Base-by-base conservation (phyloP, 2,888 invertebrate genomes). In the Papilio protenor region DNA sequence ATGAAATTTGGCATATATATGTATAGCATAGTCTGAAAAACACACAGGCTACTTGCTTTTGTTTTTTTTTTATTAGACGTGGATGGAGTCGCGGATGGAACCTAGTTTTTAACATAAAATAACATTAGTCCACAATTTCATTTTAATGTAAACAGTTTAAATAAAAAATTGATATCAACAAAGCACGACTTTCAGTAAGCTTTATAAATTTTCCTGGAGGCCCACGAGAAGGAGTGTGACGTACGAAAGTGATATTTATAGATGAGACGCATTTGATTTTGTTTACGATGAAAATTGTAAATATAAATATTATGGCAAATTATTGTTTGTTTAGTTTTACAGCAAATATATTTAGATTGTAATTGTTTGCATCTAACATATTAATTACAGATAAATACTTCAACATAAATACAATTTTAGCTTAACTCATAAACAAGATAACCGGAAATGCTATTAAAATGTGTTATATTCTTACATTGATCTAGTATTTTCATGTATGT, bases 251-350 rank as follows among this genome's bases (percentile, higher is more conserved):
- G 21, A 47, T 69, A 69, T 69, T 69, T 69, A 69, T 69, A 69
- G 69, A 21, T 69, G 47, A 71, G 47, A 71, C 71, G 49, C 71
- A 71, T 71, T 71, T 49, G 71, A 71, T 71, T 47, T 27, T 47
- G 70, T 23, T 45, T 71, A 49, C 45, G 27, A 47, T 49, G n/a
- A 49, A 70, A 47, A 47, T 45, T 11, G 49, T 49, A 70, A 47
- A 70, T 49, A 71, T 27, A 71, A 71, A 52, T 52, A 18, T 71
- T 71, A 14, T 4, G 21, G 70, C 70, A 45, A 47, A 70, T 47
- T 70, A 70, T 70, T 70, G 21, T 70, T 69, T 69, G 49, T 70
- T 70, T 70, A 47, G 11, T 47, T 21, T 70, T 49, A 47, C 14
- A 45, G 70, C 47, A 6, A 70, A 70, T 23, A 47, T 49, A 14